A percentile compares a stretch with the other conserved stretches of the same genome.
Evolutionary conservation across 2,797 vertebrate species (phyloP).

Genomic region (Phrynocephalus forsythii): DNA sequence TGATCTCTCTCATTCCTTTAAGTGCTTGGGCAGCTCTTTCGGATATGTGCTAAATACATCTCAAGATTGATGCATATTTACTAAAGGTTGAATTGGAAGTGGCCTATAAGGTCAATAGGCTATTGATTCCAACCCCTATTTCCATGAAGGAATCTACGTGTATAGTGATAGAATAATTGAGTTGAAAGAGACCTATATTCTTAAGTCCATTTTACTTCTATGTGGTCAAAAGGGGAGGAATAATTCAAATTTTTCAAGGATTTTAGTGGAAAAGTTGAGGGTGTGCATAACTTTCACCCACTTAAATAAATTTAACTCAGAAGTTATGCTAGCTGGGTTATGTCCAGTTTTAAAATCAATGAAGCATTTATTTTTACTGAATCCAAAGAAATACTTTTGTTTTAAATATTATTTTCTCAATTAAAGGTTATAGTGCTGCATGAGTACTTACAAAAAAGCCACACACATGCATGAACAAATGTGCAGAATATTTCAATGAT

Average conservation of each 20-base stretch:
- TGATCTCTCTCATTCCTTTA: too few species aligned
- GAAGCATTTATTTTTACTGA: neutral
- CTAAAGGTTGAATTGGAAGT: neutral
- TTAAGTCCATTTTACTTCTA: neutral
- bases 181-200: too few species aligned
- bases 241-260: neutral
- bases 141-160: too few species aligned
- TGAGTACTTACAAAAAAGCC: neutral
- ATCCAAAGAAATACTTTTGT: slow-evolving; percentile 15
- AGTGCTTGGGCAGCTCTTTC: too few species aligned
- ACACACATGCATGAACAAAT: neutral
- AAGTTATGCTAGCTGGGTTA: neutral
- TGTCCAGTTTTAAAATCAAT: neutral
- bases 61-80: too few species aligned
- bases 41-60: too few species aligned
- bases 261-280: neutral
- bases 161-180: too few species aligned
- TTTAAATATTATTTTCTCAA: slow-evolving; percentile 42
- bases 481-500: slow-evolving; percentile 45
- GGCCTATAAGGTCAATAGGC: too few species aligned
- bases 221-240: neutral
- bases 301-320: neutral
- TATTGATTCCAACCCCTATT: too few species aligned
- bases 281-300: neutral
- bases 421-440: slow-evolving; percentile 29